Conservation (phyloP, 2,888 invertebrate species). For the Platerodrilus igneus region DNA sequence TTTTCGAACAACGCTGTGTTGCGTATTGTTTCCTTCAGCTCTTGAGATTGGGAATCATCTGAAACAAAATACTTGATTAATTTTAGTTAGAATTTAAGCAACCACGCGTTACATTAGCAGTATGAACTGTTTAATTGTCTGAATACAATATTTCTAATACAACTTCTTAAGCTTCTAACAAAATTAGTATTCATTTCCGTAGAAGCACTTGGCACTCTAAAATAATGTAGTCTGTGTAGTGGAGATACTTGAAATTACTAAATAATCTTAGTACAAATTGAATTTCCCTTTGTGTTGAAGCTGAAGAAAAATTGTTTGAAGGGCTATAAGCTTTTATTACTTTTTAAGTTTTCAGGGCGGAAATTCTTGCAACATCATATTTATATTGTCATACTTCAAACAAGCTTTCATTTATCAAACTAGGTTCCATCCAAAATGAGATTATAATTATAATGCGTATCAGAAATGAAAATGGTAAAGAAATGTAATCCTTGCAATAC, state of each 20-base stretch:
- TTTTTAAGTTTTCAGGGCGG: no score
- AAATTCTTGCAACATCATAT: no score
- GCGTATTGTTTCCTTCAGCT: conserved; percentile 23
- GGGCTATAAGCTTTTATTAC: no score
- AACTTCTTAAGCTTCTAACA: background rate
- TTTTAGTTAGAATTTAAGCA: conserved; percentile 25
- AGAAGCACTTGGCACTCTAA: conserved; percentile 1
- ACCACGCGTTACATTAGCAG: background rate
- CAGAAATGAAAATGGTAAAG: no score
- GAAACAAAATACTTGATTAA: conserved; percentile 36
- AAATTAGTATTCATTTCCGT: conserved; percentile 7
- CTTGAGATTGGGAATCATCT: conserved; percentile 29
- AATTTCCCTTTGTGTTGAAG: no score
- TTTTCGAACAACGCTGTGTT: conserved; percentile 19
- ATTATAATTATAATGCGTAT: no score
- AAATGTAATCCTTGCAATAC: no score
- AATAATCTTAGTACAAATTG: conserved; percentile 1
- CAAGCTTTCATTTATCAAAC: no score
- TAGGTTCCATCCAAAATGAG: no score
- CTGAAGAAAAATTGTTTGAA: no score
- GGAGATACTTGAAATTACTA: conserved; percentile 4
- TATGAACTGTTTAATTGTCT: background rate
- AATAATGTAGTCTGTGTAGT: conserved; percentile 3
- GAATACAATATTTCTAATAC: conserved; percentile 1
- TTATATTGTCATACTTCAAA: no score